Conservation (phyloP, 2,113 vertebrate species). For the Gallinago undulata region DNA sequence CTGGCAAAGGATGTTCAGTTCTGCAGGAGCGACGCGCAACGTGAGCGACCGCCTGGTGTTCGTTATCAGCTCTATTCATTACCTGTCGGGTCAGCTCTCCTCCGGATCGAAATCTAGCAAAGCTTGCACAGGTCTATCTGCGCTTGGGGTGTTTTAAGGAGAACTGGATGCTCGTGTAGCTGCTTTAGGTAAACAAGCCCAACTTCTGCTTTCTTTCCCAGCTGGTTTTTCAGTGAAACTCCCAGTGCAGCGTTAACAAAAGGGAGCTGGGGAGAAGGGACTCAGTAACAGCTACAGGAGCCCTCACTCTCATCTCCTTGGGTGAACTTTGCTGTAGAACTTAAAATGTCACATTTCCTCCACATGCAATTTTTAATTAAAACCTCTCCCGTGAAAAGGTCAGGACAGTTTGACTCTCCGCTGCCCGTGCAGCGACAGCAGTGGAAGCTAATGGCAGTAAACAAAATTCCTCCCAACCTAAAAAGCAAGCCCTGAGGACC, state of each 20-base stretch:
- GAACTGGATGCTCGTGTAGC: background rate
- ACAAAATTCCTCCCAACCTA: background rate
- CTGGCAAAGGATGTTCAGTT: background rate
- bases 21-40: background rate
- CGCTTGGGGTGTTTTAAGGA: background rate
- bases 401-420: constrained; percentile 28
- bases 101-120: background rate
- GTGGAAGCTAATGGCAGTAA: background rate
- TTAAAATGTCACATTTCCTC: constrained; percentile 52
- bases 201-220: background rate
- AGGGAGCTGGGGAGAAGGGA: background rate
- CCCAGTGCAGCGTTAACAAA: background rate
- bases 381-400: constrained; percentile 57
- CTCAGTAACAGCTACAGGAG: background rate
- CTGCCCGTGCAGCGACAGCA: background rate
- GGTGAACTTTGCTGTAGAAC: background rate
- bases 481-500: background rate
- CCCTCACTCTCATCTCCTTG: constrained; percentile 28
- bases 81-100: background rate
- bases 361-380: constrained; percentile 56
- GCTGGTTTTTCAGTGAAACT: background rate
- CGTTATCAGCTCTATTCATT: background rate
- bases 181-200: background rate
- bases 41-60: background rate
- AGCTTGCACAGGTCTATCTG: accelerated